Evolutionary conservation across 2,797 vertebrate genomes (phyloP), one percentile per base, ranked within the genome.

Genomic region (Loriculus beryllinus): DNA sequence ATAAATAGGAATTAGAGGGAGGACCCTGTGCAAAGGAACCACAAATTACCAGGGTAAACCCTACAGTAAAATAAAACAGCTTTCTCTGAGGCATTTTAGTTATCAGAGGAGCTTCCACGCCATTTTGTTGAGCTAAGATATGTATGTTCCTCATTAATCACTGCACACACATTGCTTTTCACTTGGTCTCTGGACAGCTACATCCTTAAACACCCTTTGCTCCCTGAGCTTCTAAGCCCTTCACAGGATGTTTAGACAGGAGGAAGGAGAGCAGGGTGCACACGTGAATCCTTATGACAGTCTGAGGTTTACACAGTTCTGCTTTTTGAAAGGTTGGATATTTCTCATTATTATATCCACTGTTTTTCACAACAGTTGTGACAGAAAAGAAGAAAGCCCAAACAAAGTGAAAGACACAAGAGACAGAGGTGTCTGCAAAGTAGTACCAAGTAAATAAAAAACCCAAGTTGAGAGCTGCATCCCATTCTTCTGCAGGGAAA

Each of bases 71-170:
- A 81, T 54, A 47, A 72, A 92, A 35, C 25, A 9, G 3, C 33
- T 88, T 93, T 88, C 47, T 76, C 57, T 8, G 2, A 74, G 51
- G 22, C 9, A 45, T 60, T 92, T 65, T 47, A 71, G 37, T 52
- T 86, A 29, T 48, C 48, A 42, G 48, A 57, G 48, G 23, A 70
- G 29, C n/a, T 78, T 86, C 76, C 79, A 82, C 20, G 29, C 25
- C 43, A 20, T 81, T 88, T 88, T 90, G 43, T 83, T 14, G 2
- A 43, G 20, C 23, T 64, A 57, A 91, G 70, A 59, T 76, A 56
- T 0, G 0, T 37, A 52, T 0, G 0, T 35, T 90, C 33, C 20
- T 70, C 28, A 49, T 78, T 70, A 86, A 75, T 78, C 72, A 68
- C 29, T 78, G 45, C 25, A 26, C 26, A 35, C 51, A 62, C 26